Evolutionary conservation across 1,140 invertebrate genomes (phyloP), one percentile per base, ranked within the genome.

Genomic region (Drosophila nannoptera): DNA sequence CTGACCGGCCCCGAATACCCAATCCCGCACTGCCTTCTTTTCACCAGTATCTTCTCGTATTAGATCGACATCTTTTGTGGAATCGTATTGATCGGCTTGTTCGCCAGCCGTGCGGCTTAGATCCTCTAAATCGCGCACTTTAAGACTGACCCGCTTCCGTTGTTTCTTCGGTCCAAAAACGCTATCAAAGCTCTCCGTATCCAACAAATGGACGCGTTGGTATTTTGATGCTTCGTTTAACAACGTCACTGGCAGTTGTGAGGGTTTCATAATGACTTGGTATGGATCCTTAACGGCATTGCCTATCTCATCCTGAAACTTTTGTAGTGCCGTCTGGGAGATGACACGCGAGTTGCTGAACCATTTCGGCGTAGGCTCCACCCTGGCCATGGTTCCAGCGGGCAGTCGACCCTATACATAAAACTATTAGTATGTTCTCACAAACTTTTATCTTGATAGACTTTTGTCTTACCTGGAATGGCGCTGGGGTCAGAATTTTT

Each of bases 341-440:
- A 99, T 97, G 0, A 97, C 95, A 68, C 95, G 91, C 0, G 95
- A 95, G 84, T 97, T 97, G 71, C 97, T 97, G 91, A 99, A 99
- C 99, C 99, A 99, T 90, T 96, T 97, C 84, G 97, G 96, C 73
- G 97, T 98, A 6, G 99, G 99, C 90, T 99, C 98, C 6, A 99
- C 95, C 50, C 98, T 92, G 36, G 98, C 97, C 81, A 95, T 92
- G 2, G 97, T 95, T 22, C 99, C 99, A 56, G 97, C 94, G n/a
- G 94, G 90, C 11, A 98, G 89, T 89, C 93, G 94, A 40, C 94
- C 95, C 94, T 99, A 96, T 60, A 38, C 11, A 42, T 12, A 49
- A 14, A 43, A 63, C 12, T 3, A 16, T 49, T 33, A 2, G 4
- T 11, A 45, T n/a, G 12, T 1, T 12, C 43, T 35, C 16, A 4